Conservation (phyloP, 1,140 invertebrate genomes). For the Orchesella cincta region DNA sequence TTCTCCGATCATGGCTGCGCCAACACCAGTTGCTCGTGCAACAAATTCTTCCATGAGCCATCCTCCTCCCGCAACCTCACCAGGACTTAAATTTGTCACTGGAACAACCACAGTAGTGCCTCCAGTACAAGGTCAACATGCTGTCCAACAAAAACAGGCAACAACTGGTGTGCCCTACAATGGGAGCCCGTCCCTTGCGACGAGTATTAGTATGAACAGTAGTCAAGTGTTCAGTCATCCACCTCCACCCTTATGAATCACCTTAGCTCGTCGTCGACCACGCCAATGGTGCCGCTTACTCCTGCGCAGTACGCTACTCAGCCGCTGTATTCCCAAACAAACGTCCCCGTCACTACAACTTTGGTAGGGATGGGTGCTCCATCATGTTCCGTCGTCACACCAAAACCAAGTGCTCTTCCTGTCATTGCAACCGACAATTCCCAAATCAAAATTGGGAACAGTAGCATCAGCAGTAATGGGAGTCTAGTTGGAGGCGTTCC, state of each 20-base stretch:
- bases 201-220: neutral
- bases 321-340: neutral
- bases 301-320: too few relatives aligned
- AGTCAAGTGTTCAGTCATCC: conserved; percentile 9
- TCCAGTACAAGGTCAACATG: neutral
- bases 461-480: too few relatives aligned
- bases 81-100: conserved; percentile 59
- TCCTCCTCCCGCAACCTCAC: conserved; percentile 25
- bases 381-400: neutral
- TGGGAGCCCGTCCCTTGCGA: neutral
- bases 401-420: conserved; percentile 22
- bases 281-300: too few relatives aligned
- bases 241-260: neutral
- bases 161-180: neutral
- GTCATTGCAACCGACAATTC: too few relatives aligned
- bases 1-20: conserved; percentile 45
- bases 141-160: neutral
- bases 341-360: neutral
- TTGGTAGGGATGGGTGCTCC: too few relatives aligned
- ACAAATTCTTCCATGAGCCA: conserved; percentile 44
- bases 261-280: neutral
- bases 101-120: conserved; percentile 75
- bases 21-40: conserved; percentile 51
- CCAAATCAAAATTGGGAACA: too few relatives aligned
- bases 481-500: too few relatives aligned